phyloP scores from a whole-genome alignment of 2,797 vertebrate species.

The Sebastes goodei region DNA sequence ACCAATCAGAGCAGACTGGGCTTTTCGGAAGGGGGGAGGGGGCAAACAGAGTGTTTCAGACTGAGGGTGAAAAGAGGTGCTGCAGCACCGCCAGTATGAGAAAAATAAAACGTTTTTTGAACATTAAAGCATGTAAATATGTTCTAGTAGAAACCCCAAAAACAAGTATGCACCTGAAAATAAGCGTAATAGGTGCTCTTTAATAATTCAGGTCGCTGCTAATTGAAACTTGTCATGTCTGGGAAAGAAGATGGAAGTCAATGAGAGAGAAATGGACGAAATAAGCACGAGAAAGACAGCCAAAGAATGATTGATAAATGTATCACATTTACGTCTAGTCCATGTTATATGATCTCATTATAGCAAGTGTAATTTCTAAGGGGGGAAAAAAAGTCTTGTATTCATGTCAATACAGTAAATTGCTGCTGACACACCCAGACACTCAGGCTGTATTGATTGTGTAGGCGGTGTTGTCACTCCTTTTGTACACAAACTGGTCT shows the following conservation, averaged over 20 bases:
- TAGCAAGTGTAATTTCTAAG: not conserved
- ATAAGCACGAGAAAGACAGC: not conserved
- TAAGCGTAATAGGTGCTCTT: too few relatives aligned
- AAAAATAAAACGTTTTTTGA: too few relatives aligned
- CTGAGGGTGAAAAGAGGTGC: too few relatives aligned
- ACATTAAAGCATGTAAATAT: too few relatives aligned
- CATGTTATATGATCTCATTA: not conserved
- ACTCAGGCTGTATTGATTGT: not conserved
- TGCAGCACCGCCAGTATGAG: too few relatives aligned
- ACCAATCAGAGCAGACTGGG: too few relatives aligned
- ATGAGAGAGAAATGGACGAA: not conserved
- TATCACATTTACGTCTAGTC: not conserved
- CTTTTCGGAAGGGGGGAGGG: too few relatives aligned
- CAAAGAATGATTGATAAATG: not conserved
- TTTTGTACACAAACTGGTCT: conserved; percentile 29
- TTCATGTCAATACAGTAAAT: not conserved
- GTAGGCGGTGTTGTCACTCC: conserved; percentile 20
- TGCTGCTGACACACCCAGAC: conserved; percentile 1
- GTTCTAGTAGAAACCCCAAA: too few relatives aligned
- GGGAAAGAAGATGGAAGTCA: not conserved
- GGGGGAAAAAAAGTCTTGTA: not conserved
- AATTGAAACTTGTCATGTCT: not conserved
- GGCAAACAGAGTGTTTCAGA: too few relatives aligned
- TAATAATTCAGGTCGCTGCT: not conserved
- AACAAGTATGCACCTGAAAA: too few relatives aligned